phyloP scores from a whole-genome alignment of 2,888 invertebrate species.

The Drosophila formosana region DNA sequence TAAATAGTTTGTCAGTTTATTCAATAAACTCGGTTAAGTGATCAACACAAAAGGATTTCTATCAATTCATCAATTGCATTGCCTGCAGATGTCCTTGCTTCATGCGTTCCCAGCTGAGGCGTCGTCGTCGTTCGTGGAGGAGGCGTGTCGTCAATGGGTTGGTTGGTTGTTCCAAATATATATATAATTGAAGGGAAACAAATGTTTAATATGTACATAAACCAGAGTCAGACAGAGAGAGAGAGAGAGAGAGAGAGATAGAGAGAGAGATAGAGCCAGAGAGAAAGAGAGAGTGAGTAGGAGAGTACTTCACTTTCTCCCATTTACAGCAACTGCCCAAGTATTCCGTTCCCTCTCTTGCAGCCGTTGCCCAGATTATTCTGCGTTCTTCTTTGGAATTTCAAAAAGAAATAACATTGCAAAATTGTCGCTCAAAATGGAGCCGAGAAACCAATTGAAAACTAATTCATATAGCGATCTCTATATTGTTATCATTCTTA shows the following conservation, averaged over 20 bases:
- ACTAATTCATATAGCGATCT: slow-evolving; percentile 52
- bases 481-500: slow-evolving; percentile 50
- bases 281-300: neutral
- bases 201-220: slow-evolving; percentile 20
- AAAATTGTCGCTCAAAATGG: slow-evolving; percentile 15
- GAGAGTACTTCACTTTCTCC: slow-evolving; percentile 8
- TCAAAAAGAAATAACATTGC: neutral
- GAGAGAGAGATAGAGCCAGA: slow-evolving; percentile 2
- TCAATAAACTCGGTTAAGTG: slow-evolving; percentile 39
- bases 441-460: slow-evolving; percentile 42
- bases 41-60: slow-evolving; percentile 24
- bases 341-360: neutral
- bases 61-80: slow-evolving; percentile 23
- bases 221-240: slow-evolving; percentile 18
- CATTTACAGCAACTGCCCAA: neutral
- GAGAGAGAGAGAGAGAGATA: slow-evolving; percentile 3
- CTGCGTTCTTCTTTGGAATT: slow-evolving; percentile 4
- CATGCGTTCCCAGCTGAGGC: neutral
- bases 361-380: slow-evolving; percentile 5
- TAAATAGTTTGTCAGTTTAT: slow-evolving; percentile 50
- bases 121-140: slow-evolving; percentile 7
- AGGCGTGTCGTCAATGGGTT: slow-evolving; percentile 16
- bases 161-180: slow-evolving; percentile 18
- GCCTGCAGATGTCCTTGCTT: neutral
- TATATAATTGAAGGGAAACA: slow-evolving; percentile 28